A percentile compares a stretch with the other conserved stretches of the same genome.
These are phyloP conservation scores for Tarsius wallacei DNA, from an alignment of 2,797 vertebrate species.

Conservation along the genomic window DNA sequence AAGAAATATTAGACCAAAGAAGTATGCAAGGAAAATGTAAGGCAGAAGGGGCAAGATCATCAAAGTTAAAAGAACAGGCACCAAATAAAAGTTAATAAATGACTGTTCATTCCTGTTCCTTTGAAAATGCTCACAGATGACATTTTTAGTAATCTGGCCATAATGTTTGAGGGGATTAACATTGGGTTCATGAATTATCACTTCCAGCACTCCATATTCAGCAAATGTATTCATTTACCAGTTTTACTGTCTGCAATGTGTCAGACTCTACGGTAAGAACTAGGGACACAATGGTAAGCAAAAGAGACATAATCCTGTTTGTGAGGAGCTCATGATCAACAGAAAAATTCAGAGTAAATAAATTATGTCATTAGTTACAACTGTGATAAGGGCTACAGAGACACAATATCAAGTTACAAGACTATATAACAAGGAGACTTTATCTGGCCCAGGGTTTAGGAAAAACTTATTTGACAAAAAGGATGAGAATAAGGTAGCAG, in stretches of 20 bases:
- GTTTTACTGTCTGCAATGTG: neutral
- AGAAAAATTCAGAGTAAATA: constrained; percentile 23
- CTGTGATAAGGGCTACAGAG: neutral
- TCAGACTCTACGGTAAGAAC: neutral
- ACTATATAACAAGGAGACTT: neutral
- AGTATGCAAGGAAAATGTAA: neutral
- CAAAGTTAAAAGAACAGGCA: constrained; percentile 9
- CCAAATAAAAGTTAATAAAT: neutral
- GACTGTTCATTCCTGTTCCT: neutral
- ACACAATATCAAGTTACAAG: neutral
- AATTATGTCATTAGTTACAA: neutral
- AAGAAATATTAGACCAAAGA: neutral
- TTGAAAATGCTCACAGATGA: constrained; percentile 34
- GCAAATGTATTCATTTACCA: neutral
- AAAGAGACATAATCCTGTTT: neutral
- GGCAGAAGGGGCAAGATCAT: neutral
- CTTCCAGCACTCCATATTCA: neutral
- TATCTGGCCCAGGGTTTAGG: neutral
- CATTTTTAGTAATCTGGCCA: neutral
- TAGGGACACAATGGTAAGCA: neutral
- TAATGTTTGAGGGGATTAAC: neutral
- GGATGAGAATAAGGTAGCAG: neutral
- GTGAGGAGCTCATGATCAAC: neutral
- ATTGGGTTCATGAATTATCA: neutral
- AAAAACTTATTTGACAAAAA: constrained; percentile 43